Evolutionary conservation across 2,797 vertebrate species (phyloP).

Genomic region (Sebastolobus alascanus): DNA sequence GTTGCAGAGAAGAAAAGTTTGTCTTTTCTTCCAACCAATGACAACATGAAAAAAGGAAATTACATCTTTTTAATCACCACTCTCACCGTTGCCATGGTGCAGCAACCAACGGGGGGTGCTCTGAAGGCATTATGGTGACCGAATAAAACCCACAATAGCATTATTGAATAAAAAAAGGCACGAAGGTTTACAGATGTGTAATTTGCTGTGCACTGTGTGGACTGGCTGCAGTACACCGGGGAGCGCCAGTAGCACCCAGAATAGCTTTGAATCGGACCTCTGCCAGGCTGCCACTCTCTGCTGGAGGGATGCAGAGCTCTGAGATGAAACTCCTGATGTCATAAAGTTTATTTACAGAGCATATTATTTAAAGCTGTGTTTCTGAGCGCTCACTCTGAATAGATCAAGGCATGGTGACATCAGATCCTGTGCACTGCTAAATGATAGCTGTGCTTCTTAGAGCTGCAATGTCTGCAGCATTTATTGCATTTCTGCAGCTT

Average conservation of each 20-base stretch:
- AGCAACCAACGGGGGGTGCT: constrained; percentile 19
- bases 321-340: constrained; percentile 33
- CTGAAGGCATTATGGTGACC: constrained; percentile 11
- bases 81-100: constrained; percentile 38
- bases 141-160: constrained; percentile 30
- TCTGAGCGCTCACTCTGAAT: background rate
- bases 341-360: constrained; percentile 40
- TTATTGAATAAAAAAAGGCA: constrained; percentile 18
- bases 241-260: constrained; percentile 30
- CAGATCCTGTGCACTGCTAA: background rate
- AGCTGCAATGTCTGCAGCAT: background rate
- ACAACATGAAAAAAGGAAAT: constrained; percentile 43
- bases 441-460: constrained; percentile 3
- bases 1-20: background rate
- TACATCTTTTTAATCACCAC: constrained; percentile 40
- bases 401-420: constrained; percentile 10
- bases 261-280: constrained; percentile 32
- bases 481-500: background rate
- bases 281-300: constrained; percentile 7
- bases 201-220: constrained; percentile 41
- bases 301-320: background rate
- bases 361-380: constrained; percentile 24
- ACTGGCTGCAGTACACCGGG: constrained; percentile 32
- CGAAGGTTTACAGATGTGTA: constrained; percentile 49
- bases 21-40: constrained; percentile 9